A percentile compares a stretch with the other conserved stretches of the same genome.
Conservation (phyloP, 2,797 vertebrate genomes). For the Melanotaenia parkinsoni region DNA sequence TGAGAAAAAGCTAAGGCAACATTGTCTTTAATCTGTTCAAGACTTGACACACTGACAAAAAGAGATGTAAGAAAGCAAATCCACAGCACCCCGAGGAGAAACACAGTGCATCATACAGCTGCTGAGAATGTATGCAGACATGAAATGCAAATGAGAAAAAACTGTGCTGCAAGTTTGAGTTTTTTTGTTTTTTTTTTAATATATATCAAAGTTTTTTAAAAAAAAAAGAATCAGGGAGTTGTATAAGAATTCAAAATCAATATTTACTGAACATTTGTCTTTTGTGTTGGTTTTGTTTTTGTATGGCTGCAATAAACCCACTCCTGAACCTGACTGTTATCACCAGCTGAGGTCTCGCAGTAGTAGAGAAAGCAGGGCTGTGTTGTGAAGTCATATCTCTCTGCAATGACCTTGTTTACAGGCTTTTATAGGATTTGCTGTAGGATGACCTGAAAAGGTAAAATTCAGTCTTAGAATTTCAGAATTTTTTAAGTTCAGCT, state of each 20-base stretch:
- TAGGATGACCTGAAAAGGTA: slow-evolving; percentile 31
- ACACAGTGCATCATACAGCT: slow-evolving; percentile 44
- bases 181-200: slow-evolving; percentile 21
- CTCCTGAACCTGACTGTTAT: slow-evolving; percentile 15
- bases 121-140: slow-evolving; percentile 58
- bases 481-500: slow-evolving; percentile 35
- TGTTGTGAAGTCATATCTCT: slow-evolving; percentile 29
- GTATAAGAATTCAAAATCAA: slow-evolving; percentile 35
- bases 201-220: slow-evolving; percentile 7
- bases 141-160: slow-evolving; percentile 55
- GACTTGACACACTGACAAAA: slow-evolving; percentile 84
- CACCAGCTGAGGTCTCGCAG: slow-evolving; percentile 13
- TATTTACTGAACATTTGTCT: slow-evolving; percentile 18
- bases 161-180: slow-evolving; percentile 28
- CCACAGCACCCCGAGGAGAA: slow-evolving; percentile 65
- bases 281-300: neutral
- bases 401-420: slow-evolving; percentile 48
- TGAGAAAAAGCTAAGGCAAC: slow-evolving; percentile 77
- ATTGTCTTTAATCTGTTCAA: slow-evolving; percentile 83
- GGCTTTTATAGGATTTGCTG: slow-evolving; percentile 17
- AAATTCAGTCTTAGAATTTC: slow-evolving; percentile 25
- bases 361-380: slow-evolving; percentile 11
- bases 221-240: slow-evolving; percentile 19
- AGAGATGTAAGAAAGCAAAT: slow-evolving; percentile 66
- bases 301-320: neutral